Evolutionary conservation across 1,140 invertebrate genomes (phyloP), one percentile per base, ranked within the genome.

Genomic region (Xylocopa sonorina): DNA sequence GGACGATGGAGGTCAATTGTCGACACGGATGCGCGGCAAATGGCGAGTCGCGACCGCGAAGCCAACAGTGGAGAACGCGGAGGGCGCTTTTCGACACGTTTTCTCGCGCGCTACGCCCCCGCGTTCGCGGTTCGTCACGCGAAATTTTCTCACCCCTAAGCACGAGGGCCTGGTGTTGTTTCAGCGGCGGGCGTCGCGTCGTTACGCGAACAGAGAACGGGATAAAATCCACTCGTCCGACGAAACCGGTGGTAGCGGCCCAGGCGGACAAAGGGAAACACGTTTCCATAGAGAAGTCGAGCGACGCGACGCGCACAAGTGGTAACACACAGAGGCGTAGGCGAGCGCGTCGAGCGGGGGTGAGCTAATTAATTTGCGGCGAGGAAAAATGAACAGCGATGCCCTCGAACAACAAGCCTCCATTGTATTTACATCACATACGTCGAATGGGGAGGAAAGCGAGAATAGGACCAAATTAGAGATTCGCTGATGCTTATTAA

Each of bases 361-460:
- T n/a, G n/a, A 10, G 41, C 27, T 69, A 77, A 77, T 77, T 77
- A 77, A 69, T 69, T 69, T 29, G 43, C 10, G 12, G 10, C 1
- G 1, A 7, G 43, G 18, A 50, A 48, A 50, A 77, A 50, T 12
- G 63, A 27, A 38, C 41, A 34, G 5, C 60, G 43, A 27, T 14
- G 24, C 29, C 12, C 5, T 1, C 41, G 53, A 24, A 29, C 43
- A 60, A 57, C n/a, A 32, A 62, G 21, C 32, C 50, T 43, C n/a
- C 38, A 38, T 38, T 34, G 2, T 29, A 41, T 18, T 38, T 24
- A n/a, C 21, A 55, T 27, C 24, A 10, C 9, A 7, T n/a, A 55
- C 24, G 53, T 27, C 6, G 18, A 12, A 10, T 46, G 12, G 3
- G 4, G 43, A 14, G n/a, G 0, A 60, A n/a, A 9, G n/a, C n/a